phyloP scores from a whole-genome alignment of 1,140 invertebrate genomes.

The Pseudomyrmex flavicornis region DNA sequence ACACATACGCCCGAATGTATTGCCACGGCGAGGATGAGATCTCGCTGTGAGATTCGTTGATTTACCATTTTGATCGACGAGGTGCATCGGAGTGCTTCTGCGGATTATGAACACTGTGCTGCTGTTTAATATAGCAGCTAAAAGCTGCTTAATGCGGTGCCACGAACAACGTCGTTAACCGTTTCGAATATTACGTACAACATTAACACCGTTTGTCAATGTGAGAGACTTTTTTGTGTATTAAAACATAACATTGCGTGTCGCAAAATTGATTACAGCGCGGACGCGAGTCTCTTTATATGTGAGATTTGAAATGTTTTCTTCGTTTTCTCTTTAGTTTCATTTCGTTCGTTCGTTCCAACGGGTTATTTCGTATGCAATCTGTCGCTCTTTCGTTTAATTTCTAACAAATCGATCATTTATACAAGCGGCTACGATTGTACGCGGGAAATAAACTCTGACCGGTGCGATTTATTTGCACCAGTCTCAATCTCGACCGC shows the following conservation, averaged over 20 bases:
- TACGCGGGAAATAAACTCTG: slow-evolving; percentile 22
- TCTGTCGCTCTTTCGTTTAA: not conserved
- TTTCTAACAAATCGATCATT: slow-evolving; percentile 19
- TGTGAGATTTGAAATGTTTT: not conserved
- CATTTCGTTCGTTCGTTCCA: not conserved
- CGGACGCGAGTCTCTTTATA: too few species aligned
- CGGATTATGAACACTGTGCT: slow-evolving; percentile 22
- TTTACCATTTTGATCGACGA: slow-evolving; percentile 55
- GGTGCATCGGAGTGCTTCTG: slow-evolving; percentile 8
- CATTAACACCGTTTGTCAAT: not conserved
- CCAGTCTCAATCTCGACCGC: slow-evolving; percentile 30
- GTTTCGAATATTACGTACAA: not conserved
- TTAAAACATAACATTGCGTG: too few species aligned
- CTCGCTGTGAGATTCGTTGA: slow-evolving; percentile 43
- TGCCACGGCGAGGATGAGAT: slow-evolving; percentile 25
- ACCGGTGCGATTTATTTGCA: slow-evolving; percentile 45
- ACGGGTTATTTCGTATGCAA: slow-evolving; percentile 23
- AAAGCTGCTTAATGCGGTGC: slow-evolving; percentile 29
- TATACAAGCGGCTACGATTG: not conserved
- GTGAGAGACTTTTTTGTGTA: too few species aligned
- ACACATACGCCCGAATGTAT: not conserved
- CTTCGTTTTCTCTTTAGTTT: not conserved
- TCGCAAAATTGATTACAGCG: too few species aligned
- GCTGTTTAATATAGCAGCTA: slow-evolving; percentile 4
- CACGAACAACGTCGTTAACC: slow-evolving; percentile 30